Evolutionary conservation across 2,797 vertebrate genomes (phyloP), one percentile per base, ranked within the genome.

Genomic region (Sebastes itinus): DNA sequence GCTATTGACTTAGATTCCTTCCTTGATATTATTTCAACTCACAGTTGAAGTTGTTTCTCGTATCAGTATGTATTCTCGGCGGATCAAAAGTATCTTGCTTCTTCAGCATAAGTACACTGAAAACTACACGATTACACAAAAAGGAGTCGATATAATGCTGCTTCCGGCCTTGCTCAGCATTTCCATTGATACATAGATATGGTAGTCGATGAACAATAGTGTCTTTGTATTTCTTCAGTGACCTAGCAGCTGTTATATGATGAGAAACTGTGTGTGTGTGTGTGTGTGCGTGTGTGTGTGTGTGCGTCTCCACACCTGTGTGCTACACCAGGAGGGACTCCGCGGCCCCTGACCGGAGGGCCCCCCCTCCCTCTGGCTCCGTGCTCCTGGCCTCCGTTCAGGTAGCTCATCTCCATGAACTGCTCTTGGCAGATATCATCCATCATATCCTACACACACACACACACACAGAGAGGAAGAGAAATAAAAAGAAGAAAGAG

Each of bases 341-440:
- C 98, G 4, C 98, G 96, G 81, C 97, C 98, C 92, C 98, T 92
- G 68, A 95, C 94, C 7, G 97, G 96, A 58, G 97, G 96, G 54
- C 97, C 97, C 60, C 97, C 98, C 72, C 97, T 94, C 77, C 97
- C 97, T 22, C 98, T 95, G 64, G 72, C 94, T 13, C 95, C 96
- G 5, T 97, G 97, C 75, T 97, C 96, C 23, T 98, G 98, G 62
- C 97, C 97, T 25, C 98, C 98, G 7, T 99, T 99, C 91, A 99
- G 95, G 89, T 98, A 99, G 77, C 97, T 96, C 92, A 99, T 96
- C 94, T 99, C 98, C 96, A 99, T 95, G 94, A 99, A 99, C 86
- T 99, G 98, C 86, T 99, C 98, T 93, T 99, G 98, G 92, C 98
- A 99, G 95, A 99, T 99, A 84, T 99, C 98, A 92, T 99, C 98